Conservation (phyloP, 2,113 vertebrate species). For the Carlito syrichta region DNA sequence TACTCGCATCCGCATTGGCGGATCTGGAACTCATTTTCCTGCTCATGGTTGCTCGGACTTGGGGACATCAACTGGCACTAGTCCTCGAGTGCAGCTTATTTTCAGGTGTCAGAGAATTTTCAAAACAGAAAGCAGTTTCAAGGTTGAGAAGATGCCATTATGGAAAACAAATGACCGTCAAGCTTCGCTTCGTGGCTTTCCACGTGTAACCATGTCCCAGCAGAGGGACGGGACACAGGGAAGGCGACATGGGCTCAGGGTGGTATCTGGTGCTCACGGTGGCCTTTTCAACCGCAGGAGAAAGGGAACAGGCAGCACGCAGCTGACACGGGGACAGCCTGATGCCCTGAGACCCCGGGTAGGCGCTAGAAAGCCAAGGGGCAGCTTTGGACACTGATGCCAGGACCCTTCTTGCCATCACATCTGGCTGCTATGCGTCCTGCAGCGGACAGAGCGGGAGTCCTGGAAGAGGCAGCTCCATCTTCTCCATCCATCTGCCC, state of each 20-base stretch:
- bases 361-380: fast-evolving
- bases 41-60: background rate
- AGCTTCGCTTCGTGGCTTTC: background rate
- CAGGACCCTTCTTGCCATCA: fast-evolving
- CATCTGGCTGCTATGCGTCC: fast-evolving
- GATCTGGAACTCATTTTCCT: background rate
- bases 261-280: fast-evolving
- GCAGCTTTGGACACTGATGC: fast-evolving
- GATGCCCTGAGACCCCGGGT: fast-evolving
- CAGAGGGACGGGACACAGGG: background rate
- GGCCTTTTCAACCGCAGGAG: fast-evolving
- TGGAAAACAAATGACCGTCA: background rate
- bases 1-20: fast-evolving
- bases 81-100: background rate
- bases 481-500: fast-evolving
- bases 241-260: fast-evolving
- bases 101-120: constrained; percentile 54
- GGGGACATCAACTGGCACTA: fast-evolving
- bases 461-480: fast-evolving
- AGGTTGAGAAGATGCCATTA: constrained; percentile 58
- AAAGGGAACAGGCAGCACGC: fast-evolving
- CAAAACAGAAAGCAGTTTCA: constrained; percentile 65
- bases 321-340: no score
- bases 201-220: background rate
- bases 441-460: fast-evolving